Conservation (phyloP, 37 sponge, comb jelly and placozoan genomes). For the Bolinopsis microptera region DNA sequence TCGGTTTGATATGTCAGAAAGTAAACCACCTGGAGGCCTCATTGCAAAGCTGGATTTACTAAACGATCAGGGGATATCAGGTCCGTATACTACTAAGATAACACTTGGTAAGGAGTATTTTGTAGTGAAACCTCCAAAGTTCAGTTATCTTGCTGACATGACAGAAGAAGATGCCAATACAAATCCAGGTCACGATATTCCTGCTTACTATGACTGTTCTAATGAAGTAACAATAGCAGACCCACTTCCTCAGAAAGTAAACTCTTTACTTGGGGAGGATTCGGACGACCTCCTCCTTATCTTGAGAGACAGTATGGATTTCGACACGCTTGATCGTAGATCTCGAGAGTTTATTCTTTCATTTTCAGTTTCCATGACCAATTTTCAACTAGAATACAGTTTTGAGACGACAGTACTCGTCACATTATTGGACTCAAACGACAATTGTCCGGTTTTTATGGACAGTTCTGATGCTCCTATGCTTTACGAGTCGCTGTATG, state of each 20-base stretch:
- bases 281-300: neutral
- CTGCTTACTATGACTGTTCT: slow-evolving; percentile 16
- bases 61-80: neutral
- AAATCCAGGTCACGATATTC: neutral
- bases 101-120: neutral
- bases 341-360: neutral
- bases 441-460: slow-evolving; percentile 39
- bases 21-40: slow-evolving; percentile 31
- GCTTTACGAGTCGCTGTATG: slow-evolving; percentile 5
- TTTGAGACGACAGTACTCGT: neutral
- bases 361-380: neutral
- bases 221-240: neutral
- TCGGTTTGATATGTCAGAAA: slow-evolving; percentile 21
- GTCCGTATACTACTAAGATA: neutral
- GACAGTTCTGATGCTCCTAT: neutral
- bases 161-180: neutral
- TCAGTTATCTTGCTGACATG: neutral
- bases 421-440: neutral
- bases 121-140: neutral
- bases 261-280: neutral
- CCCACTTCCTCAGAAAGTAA: neutral
- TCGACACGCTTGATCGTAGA: neutral
- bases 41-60: neutral
- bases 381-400: neutral
- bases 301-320: neutral